Percentiles rank a stretch among this genome's conserved stretches.
These are phyloP conservation scores for Hestina assimilis DNA, from an alignment of 1,140 invertebrate species.

Conservation along the genomic window DNA sequence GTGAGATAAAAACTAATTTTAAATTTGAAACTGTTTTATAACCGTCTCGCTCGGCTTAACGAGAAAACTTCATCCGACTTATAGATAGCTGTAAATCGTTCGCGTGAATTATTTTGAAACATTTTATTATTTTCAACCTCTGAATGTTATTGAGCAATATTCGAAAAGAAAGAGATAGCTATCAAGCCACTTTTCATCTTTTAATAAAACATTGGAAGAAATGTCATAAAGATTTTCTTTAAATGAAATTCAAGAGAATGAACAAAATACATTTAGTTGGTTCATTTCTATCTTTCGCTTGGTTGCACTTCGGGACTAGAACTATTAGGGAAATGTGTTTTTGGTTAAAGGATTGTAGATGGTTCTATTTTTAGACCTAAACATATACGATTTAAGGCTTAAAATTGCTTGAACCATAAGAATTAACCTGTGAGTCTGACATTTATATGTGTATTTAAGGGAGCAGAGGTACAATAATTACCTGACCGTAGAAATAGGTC, in stretches of 20 bases:
- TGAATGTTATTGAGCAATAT: constrained; percentile 4
- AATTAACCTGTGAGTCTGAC: constrained; percentile 4
- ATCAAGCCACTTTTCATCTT: not conserved
- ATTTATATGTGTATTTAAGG: constrained; percentile 22
- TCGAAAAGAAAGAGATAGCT: constrained; percentile 2
- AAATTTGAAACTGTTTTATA: too few relatives aligned
- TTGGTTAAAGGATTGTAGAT: not conserved
- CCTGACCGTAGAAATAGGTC: constrained; percentile 23
- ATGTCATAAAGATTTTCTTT: not conserved
- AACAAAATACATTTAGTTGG: constrained; percentile 16
- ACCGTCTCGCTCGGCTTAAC: too few relatives aligned
- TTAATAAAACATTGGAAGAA: constrained; percentile 6
- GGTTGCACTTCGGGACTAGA: constrained; percentile 21
- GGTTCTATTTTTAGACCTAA: constrained; percentile 1
- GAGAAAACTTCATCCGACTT: too few relatives aligned
- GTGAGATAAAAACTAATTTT: too few relatives aligned
- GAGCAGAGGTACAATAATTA: constrained; percentile 27
- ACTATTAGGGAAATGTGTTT: constrained; percentile 24
- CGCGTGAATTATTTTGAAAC: too few relatives aligned
- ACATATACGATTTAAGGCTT: not conserved
- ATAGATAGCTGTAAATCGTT: too few relatives aligned
- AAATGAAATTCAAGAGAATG: constrained; percentile 16
- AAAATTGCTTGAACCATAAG: not conserved
- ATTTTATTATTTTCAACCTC: too few relatives aligned
- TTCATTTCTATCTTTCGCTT: constrained; percentile 19